phyloP scores from a whole-genome alignment of 1,140 invertebrate genomes.

The Temnothorax nylanderi region DNA sequence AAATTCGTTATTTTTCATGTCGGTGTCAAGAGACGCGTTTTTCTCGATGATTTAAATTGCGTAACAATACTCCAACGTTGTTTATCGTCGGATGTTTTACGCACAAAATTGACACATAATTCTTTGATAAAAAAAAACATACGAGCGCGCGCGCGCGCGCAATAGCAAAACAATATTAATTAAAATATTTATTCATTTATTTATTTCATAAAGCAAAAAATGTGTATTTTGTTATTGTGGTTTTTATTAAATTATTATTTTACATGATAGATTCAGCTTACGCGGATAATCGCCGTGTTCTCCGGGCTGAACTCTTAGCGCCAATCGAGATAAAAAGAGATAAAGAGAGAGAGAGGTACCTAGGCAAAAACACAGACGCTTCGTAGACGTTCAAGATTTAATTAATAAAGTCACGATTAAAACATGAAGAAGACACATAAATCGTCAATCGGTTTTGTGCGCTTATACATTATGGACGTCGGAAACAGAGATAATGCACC shows the following conservation, averaged over 20 bases:
- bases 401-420: constrained; percentile 76
- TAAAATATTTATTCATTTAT: neutral
- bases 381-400: constrained; percentile 76
- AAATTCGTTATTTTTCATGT: no score
- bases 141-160: no score
- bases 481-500: constrained; percentile 38
- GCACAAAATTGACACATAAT: no score
- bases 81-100: no score
- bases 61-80: no score
- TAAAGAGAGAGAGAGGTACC: constrained; percentile 55
- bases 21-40: no score
- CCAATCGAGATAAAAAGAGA: constrained; percentile 52
- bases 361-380: constrained; percentile 70
- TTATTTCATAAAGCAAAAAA: constrained; percentile 14
- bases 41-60: no score
- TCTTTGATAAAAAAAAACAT: no score
- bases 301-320: constrained; percentile 28
- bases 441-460: constrained; percentile 73
- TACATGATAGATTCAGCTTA: constrained; percentile 4
- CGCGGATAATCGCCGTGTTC: constrained; percentile 17
- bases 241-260: constrained; percentile 4
- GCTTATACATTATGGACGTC: constrained; percentile 62
- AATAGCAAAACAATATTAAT: neutral
- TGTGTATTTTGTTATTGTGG: neutral
- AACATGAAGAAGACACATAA: constrained; percentile 77